Percentiles rank a stretch among this genome's conserved stretches.
Evolutionary conservation across 1,140 invertebrate species (phyloP).

Genomic region (Drosophila saltans): DNA sequence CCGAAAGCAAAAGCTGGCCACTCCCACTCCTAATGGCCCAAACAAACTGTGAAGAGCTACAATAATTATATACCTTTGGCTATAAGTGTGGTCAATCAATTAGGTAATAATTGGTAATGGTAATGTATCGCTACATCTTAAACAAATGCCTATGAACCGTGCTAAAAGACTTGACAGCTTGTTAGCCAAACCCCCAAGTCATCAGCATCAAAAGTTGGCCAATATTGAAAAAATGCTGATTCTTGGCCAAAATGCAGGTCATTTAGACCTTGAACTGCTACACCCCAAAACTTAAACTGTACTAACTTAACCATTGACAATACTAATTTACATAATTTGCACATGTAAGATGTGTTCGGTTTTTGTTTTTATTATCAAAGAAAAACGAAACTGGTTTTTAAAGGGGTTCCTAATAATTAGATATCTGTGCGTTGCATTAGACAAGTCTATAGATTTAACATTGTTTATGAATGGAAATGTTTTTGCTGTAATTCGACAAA

Average conservation of each 20-base stretch:
- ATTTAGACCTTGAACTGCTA: not conserved
- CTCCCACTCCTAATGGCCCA: not conserved
- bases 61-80: constrained; percentile 2
- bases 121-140: not conserved
- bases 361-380: not conserved
- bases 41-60: not conserved
- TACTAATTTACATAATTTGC: not conserved
- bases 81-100: not conserved
- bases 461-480: constrained; percentile 1
- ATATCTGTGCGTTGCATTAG: not conserved
- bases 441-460: not conserved
- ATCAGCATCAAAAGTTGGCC: constrained; percentile 2
- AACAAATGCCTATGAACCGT: not conserved
- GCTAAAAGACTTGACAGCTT: constrained; percentile 8
- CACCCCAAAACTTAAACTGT: not conserved
- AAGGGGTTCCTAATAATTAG: not conserved
- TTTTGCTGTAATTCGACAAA: not conserved
- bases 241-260: constrained; percentile 6
- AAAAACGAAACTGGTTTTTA: constrained; percentile 3
- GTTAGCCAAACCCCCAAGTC: not conserved
- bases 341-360: not conserved
- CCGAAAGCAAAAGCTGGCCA: constrained; percentile 26
- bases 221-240: constrained; percentile 1
- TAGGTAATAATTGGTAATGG: constrained; percentile 5
- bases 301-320: not conserved